These are phyloP conservation scores for Corbicula japonica DNA, from an alignment of 2,888 invertebrate genomes.

Conservation along the genomic window DNA sequence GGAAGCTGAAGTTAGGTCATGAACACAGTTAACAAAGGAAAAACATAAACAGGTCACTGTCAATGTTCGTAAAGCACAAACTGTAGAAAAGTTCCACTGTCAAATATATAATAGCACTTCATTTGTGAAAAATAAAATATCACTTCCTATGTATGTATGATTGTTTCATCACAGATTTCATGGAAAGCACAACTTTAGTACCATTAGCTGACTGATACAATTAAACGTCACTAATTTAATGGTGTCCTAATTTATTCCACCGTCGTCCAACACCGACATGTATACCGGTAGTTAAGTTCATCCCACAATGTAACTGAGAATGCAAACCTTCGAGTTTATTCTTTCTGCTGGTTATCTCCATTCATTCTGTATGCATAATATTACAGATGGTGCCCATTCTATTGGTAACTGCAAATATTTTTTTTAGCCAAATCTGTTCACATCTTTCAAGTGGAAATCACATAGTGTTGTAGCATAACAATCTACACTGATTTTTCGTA, in stretches of 20 bases:
- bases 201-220: neutral
- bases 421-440: neutral
- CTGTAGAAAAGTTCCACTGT: neutral
- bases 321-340: neutral
- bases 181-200: constrained; percentile 25
- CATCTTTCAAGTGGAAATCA: neutral
- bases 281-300: neutral
- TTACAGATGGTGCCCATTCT: neutral
- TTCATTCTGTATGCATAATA: neutral
- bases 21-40: too few species aligned
- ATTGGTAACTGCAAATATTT: neutral
- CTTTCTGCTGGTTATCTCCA: neutral
- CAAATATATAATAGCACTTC: constrained; percentile 38
- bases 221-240: neutral
- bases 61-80: neutral
- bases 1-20: too few species aligned
- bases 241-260: neutral
- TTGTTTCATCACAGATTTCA: constrained; percentile 26
- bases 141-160: constrained; percentile 13
- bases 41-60: neutral
- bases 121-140: constrained; percentile 40
- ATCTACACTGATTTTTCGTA: neutral
- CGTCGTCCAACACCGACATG: neutral
- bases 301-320: too few species aligned
- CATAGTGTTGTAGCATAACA: neutral